Evolutionary conservation across 2,113 vertebrate genomes (phyloP).

Genomic region (human (Homo sapiens)): DNA sequence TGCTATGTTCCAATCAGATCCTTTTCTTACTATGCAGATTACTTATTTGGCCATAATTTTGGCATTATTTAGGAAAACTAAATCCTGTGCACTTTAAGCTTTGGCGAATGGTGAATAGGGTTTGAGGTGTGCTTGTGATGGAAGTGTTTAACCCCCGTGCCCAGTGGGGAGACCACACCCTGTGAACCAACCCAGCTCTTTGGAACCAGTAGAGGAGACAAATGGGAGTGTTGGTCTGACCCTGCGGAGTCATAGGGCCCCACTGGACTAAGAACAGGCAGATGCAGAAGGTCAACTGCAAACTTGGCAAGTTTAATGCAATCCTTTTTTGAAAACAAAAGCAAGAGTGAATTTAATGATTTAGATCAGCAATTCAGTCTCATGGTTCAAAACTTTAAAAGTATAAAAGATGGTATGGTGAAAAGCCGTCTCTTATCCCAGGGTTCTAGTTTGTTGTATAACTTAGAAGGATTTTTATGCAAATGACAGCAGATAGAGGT

Average conservation of each 20-base stretch:
- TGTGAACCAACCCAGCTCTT: not conserved
- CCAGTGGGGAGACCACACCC: not conserved
- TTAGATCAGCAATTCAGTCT: not conserved
- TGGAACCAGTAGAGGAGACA: not conserved
- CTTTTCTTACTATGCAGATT: not conserved
- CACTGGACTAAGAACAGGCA: not conserved
- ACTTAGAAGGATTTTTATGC: not conserved
- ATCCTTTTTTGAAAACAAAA: not conserved
- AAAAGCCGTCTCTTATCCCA: not conserved
- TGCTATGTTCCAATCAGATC: too few species aligned
- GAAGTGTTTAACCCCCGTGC: too few species aligned
- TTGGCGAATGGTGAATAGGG: not conserved
- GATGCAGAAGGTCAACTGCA: not conserved
- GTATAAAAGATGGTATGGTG: not conserved
- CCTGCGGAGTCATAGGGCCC: not conserved
- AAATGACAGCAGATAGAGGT: not conserved
- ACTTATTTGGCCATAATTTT: not conserved
- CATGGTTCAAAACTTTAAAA: not conserved
- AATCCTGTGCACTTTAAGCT: not conserved
- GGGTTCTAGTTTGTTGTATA: not conserved
- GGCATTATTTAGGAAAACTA: not conserved
- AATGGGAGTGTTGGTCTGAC: too few species aligned
- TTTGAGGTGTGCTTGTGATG: not conserved
- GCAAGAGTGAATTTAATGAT: not conserved
- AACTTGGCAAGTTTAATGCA: not conserved